Conservation (phyloP, 37 sponge, comb jelly and placozoan genomes). For the Beroe ovata region DNA sequence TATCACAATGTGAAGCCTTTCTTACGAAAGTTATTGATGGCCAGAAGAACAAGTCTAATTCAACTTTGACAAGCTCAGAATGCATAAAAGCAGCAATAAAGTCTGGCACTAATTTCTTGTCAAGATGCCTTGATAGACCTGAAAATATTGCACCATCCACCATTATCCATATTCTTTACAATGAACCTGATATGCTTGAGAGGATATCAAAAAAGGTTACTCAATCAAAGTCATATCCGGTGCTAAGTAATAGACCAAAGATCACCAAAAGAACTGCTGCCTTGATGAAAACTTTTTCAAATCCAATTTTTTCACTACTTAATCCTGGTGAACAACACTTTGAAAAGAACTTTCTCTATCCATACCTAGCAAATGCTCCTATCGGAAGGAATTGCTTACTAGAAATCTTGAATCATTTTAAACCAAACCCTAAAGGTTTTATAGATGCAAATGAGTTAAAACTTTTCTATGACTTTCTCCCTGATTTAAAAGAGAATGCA, state of each 20-base stretch:
- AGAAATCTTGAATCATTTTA: conserved; percentile 31
- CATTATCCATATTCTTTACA: conserved; percentile 16
- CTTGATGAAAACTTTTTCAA: background rate
- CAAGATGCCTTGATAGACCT: conserved; percentile 1
- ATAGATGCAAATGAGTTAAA: conserved; percentile 38
- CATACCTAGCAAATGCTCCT: conserved; percentile 29
- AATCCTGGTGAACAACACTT: background rate
- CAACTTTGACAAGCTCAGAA: background rate
- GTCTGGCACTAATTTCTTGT: background rate
- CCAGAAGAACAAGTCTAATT: conserved; percentile 10
- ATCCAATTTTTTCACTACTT: background rate
- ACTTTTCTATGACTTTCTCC: background rate
- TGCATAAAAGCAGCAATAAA: background rate
- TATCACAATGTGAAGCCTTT: background rate
- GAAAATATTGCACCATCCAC: background rate
- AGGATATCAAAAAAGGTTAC: conserved; percentile 2
- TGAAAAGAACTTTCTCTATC: background rate
- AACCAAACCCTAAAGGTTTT: conserved; percentile 21
- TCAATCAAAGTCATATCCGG: background rate
- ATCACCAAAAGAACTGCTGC: conserved; percentile 57
- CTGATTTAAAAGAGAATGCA: background rate
- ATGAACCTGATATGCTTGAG: conserved; percentile 31
- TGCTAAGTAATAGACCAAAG: conserved; percentile 47
- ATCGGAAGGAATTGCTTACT: background rate
- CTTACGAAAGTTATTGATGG: background rate